A percentile compares a stretch with the other conserved stretches of the same genome.
phyloP scores from a whole-genome alignment of 2,797 vertebrate species.

The Austrolebias charrua region DNA sequence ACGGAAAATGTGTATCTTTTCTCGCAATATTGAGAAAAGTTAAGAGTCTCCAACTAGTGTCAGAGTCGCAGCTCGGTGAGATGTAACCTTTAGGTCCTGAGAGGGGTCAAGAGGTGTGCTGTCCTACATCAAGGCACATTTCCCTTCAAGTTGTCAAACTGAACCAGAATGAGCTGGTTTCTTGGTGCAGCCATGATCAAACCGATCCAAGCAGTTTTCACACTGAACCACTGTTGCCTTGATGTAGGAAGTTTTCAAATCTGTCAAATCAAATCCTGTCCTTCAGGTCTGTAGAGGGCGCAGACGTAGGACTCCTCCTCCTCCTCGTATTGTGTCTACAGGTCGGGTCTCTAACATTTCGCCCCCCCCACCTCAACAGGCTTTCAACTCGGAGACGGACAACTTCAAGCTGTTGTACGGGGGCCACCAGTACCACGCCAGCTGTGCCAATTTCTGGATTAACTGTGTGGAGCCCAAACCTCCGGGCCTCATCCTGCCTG shows the following conservation, averaged over 20 bases:
- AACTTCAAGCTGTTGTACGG: slow-evolving; percentile 96
- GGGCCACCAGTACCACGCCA: slow-evolving; percentile 97
- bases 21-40: too few species aligned
- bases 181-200: too few species aligned
- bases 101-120: too few species aligned
- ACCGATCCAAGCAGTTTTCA: too few species aligned
- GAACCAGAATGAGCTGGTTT: too few species aligned
- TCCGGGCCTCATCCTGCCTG: slow-evolving; percentile 93
- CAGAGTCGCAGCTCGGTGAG: too few species aligned
- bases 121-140: too few species aligned
- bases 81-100: too few species aligned
- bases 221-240: not conserved
- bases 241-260: not conserved
- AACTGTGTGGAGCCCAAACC: slow-evolving; percentile 99
- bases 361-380: slow-evolving; percentile 71
- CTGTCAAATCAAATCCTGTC: too few species aligned
- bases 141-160: too few species aligned
- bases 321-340: not conserved
- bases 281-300: not conserved
- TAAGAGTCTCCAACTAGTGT: too few species aligned
- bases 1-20: too few species aligned
- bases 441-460: slow-evolving; percentile 99
- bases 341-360: slow-evolving; percentile 13
- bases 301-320: not conserved
- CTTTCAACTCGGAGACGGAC: slow-evolving; percentile 95